A percentile compares a stretch with the other conserved stretches of the same genome.
Evolutionary conservation across 2,797 vertebrate species (phyloP).

Genomic region (Melanotaenia boesemani): DNA sequence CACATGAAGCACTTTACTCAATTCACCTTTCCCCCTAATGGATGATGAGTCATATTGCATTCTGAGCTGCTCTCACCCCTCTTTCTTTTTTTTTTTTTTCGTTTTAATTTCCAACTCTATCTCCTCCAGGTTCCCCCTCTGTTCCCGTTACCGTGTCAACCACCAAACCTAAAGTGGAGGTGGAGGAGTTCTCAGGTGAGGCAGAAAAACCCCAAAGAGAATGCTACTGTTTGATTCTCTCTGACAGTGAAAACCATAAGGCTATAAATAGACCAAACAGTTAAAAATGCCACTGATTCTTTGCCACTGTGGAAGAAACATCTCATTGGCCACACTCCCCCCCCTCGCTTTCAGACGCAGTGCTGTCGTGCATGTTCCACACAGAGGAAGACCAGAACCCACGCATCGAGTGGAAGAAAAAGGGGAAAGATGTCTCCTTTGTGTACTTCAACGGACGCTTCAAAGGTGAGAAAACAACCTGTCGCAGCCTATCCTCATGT

Average conservation of each 20-base stretch:
- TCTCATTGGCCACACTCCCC: conserved; percentile 16
- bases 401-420: conserved; percentile 98
- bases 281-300: conserved; percentile 47
- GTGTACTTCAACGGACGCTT: conserved; percentile 89
- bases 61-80: conserved; percentile 42
- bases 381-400: conserved; percentile 82
- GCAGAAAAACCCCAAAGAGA: not conserved
- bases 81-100: not conserved
- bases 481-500: not conserved
- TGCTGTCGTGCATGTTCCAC: conserved; percentile 88
- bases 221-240: conserved; percentile 14
- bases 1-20: conserved; percentile 44
- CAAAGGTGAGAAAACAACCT: conserved; percentile 76
- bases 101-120: not conserved
- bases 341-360: conserved; percentile 79
- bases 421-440: conserved; percentile 85
- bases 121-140: conserved; percentile 58
- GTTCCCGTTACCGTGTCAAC: conserved; percentile 75
- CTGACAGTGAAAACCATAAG: conserved; percentile 33
- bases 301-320: conserved; percentile 37
- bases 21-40: conserved; percentile 66
- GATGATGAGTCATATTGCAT: conserved; percentile 52
- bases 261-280: conserved; percentile 61
- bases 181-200: conserved; percentile 75
- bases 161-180: conserved; percentile 73